Evolutionary conservation across 2,797 vertebrate genomes (phyloP), one percentile per base, ranked within the genome.

Genomic region (Alcedo atthis): DNA sequence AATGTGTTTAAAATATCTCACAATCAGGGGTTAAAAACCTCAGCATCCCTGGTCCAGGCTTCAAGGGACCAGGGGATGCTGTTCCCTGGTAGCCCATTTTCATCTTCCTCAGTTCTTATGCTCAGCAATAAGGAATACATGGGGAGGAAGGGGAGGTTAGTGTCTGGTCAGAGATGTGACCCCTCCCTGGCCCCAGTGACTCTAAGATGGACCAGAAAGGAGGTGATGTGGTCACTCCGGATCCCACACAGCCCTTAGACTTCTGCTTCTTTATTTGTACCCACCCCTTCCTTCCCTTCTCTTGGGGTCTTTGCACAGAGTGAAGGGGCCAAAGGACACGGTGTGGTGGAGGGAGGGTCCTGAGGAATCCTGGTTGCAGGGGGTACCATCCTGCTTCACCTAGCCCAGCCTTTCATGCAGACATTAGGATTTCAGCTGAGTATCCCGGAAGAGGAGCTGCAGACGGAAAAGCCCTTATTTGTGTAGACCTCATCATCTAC

Each of bases 201-300:
- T n/a, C 46, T 1, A 2, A 73, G 17, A 8, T n/a, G 22, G 2
- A 42, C 19, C 43, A 15, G 14, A 20, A 63, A 40, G 32, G 35
- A 40, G 14, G 11, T 5, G 24, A 15, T 8, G 53, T 1, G 3
- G 71, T 59, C 46, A 37, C 15, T 17, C 40, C 10, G 7, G 4
- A 28, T 66, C n/a, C 58, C 55, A 28, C 33, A 20, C 25, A 73
- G 13, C 15, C 40, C 62, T 54, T 40, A 35, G 6, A 28, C 30
- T 42, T 46, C 21, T 25, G 25, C 35, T 78, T 33, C 67, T 68
- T 55, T n/a, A 51, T 63, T 74, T 78, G 57, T 14, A 22, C 20
- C 8, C 7, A 20, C 26, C 0, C 2, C 6, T 9, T 57, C 2
- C 0, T 24, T 46, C 15, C 9, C 30, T n/a, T 48, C 33, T 21